phyloP scores from a whole-genome alignment of 2,888 invertebrate genomes.

The Pammene fasciana region DNA sequence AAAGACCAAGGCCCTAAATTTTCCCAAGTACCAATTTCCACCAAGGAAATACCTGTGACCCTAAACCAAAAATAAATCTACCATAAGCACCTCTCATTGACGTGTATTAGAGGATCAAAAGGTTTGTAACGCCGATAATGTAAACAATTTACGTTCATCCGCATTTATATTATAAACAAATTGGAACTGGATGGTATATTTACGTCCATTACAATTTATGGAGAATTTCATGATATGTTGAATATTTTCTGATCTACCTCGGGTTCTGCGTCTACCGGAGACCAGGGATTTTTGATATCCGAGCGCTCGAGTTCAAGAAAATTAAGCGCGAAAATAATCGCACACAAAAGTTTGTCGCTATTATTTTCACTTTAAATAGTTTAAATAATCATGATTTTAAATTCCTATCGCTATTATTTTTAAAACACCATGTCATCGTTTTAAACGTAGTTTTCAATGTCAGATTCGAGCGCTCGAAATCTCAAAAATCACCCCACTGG shows the following conservation, averaged over 20 bases:
- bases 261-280: background rate
- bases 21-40: background rate
- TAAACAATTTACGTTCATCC: constrained; percentile 40
- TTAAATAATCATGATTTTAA: too few species aligned
- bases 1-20: background rate
- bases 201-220: constrained; percentile 33
- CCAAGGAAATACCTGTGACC: constrained; percentile 18
- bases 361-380: too few species aligned
- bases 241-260: background rate
- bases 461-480: too few species aligned
- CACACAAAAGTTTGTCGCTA: too few species aligned
- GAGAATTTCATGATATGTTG: constrained; percentile 1
- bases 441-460: too few species aligned
- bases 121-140: constrained; percentile 26
- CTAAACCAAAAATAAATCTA: constrained; percentile 30
- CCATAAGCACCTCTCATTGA: constrained; percentile 31
- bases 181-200: constrained; percentile 31
- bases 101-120: constrained; percentile 40
- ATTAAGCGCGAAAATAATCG: too few species aligned
- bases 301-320: too few species aligned
- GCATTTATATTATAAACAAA: constrained; percentile 38
- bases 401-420: too few species aligned
- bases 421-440: too few species aligned
- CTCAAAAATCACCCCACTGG: too few species aligned
- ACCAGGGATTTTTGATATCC: too few species aligned